Base-by-base conservation (phyloP, 2,113 vertebrate genomes). In the Aldabrachelys gigantea region DNA sequence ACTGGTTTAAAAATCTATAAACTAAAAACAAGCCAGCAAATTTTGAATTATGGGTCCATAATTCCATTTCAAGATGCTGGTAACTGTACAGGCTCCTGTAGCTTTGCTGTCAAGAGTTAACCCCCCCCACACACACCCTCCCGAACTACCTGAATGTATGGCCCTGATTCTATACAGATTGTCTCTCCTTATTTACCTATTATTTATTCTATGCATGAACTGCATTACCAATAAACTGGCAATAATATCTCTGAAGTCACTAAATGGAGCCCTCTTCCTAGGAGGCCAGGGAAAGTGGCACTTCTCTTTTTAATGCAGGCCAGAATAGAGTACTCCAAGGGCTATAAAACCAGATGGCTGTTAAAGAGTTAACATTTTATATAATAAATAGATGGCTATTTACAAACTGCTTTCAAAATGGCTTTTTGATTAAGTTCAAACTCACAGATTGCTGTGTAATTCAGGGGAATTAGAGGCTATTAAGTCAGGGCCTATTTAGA, bases 1-100 rank as follows among this genome's bases (percentile, higher is more conserved):
- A 7, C 19, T 57, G 17, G 56, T 3, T 25, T 95, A 69, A 84
- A 89, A 59, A 79, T 47, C 10, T 76, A 17, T 17, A 44, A 21
- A 38, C 5, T 31, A 1, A 2, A 79, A 91, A 80, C 2, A 76
- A 38, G 35, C 38, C 79, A 59, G 31, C 5, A 85, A 53, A 4
- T 21, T 87, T 0, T 0, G 0, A 90, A 50, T 5, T 38, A 78
- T 47, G 27, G 35, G 25, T 59, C 4, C 59, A 50, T 10, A 86
- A n/a, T 16, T 76, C 69, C 56, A n/a, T 14, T 16, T 41, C 25
- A 47, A 94, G 25, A 52, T 44, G 47, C 12, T 8, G 53, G 5
- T 21, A 69, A 84, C 31, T 14, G 62, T 0, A 1, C 16, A 76
- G 38, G 29, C 24, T 49, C 50, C 47, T 17, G 8, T n/a, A 35